Evolutionary conservation across 2,797 vertebrate genomes (phyloP).

Genomic region (Moxostoma hubbsi): DNA sequence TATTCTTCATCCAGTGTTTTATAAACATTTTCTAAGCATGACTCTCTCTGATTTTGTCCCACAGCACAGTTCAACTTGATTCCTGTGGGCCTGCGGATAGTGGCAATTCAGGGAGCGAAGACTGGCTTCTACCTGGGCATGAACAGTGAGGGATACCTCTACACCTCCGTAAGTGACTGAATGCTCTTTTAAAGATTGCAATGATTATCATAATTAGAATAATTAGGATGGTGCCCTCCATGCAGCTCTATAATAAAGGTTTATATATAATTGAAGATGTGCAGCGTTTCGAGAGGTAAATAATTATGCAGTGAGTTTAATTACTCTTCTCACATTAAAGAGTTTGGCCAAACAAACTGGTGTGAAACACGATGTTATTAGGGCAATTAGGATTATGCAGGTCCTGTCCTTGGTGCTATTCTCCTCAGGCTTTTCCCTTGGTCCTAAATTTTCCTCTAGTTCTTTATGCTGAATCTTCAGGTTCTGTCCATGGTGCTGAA

Average conservation of each 20-base stretch:
- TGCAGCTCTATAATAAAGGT: slow-evolving; percentile 21
- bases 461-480: background rate
- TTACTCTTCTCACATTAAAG: slow-evolving; percentile 23
- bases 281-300: slow-evolving; percentile 35
- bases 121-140: slow-evolving; percentile 95
- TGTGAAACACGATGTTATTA: slow-evolving; percentile 1
- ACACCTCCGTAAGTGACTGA: slow-evolving; percentile 78
- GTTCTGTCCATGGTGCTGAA: slow-evolving; percentile 34
- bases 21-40: background rate
- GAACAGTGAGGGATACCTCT: slow-evolving; percentile 96
- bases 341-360: slow-evolving; percentile 22
- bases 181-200: slow-evolving; percentile 19
- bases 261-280: slow-evolving; percentile 19
- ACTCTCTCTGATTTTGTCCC: slow-evolving; percentile 1
- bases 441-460: no score
- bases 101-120: slow-evolving; percentile 97
- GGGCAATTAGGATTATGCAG: background rate
- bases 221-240: background rate
- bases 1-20: background rate
- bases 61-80: slow-evolving; percentile 98
- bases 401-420: no score
- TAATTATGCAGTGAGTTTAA: slow-evolving; percentile 38
- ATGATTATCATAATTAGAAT: background rate
- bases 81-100: slow-evolving; percentile 97
- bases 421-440: no score